Evolutionary conservation across 2,888 invertebrate species (phyloP).

Genomic region (Ferrisia virgata): DNA sequence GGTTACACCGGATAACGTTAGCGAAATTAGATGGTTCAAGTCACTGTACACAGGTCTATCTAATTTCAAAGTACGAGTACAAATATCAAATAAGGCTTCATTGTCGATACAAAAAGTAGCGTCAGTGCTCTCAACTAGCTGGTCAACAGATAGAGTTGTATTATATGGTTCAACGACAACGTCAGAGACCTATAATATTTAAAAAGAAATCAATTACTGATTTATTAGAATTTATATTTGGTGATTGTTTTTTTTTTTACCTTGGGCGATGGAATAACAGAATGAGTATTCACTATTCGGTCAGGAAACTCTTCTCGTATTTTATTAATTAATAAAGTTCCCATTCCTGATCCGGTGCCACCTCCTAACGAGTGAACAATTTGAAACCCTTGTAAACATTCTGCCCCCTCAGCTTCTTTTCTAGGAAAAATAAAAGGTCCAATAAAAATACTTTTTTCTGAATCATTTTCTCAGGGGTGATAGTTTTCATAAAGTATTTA

Average conservation of each 20-base stretch:
- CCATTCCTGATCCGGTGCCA: conserved; percentile 43
- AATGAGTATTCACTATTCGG: conserved; percentile 39
- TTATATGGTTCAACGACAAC: conserved; percentile 42
- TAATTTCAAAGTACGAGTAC: conserved; percentile 40
- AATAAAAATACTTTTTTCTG: background rate
- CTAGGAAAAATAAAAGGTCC: background rate
- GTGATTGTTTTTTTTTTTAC: background rate
- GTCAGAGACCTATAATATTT: conserved; percentile 29
- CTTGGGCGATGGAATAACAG: conserved; percentile 39
- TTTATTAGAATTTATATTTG: background rate
- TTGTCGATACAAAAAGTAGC: conserved; percentile 41
- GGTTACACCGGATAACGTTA: conserved; percentile 38
- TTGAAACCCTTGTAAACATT: conserved; percentile 43
- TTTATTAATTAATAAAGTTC: conserved; percentile 38
- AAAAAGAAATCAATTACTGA: background rate
- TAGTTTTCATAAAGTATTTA: too few species aligned
- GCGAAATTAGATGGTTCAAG: conserved; percentile 40
- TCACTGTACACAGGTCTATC: conserved; percentile 40
- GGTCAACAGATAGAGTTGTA: conserved; percentile 37
- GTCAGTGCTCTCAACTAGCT: conserved; percentile 32
- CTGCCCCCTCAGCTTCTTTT: conserved; percentile 43
- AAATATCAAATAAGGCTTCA: conserved; percentile 43
- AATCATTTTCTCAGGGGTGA: too few species aligned
- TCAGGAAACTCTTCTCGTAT: conserved; percentile 44
- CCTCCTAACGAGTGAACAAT: conserved; percentile 39